Evolutionary conservation across 2,113 vertebrate species (phyloP), one percentile per base, ranked within the genome.

Genomic region (Seriola aureovittata): DNA sequence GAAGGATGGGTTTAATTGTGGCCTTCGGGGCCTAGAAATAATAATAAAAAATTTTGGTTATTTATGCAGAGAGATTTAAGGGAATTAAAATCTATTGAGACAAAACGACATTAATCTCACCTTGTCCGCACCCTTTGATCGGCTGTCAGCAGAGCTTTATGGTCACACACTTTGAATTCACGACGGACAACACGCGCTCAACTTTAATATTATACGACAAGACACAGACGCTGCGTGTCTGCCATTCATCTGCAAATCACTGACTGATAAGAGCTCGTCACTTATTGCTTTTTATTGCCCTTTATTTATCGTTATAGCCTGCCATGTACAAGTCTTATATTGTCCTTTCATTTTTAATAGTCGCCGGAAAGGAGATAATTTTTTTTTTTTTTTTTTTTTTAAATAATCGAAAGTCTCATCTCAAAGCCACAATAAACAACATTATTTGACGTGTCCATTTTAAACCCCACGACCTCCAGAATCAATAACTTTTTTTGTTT

Each of bases 71-170:
- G 90, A 88, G 87, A 77, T 88, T 85, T 60, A 34, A 13, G 14
- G 55, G 66, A 96, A 96, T 96, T 95, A 94, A 94, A 96, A 96
- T 95, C 94, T 93, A 95, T 94, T 96, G 94, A 96, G 95, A 95
- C 95, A 94, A 95, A 91, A 96, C 2, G 93, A 83, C 94, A 91
- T 95, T 95, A 96, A 96, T 88, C 70, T 77, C 38, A 67, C 75
- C 93, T 94, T 62, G 67, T 60, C 71, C 94, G 93, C 73, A 63
- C 44, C 68, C 62, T 73, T 40, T 54, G 63, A 80, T 25, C 68
- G 63, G 34, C 40, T 68, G 59, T 71, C 46, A 82, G 54, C 44
- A 2, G 25, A 94, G 93, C 94, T 96, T 96, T 58, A 52, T 96
- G 96, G 96, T 96, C 95, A 95, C 93, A 96, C 95, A 95, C 95